Base-by-base conservation (phyloP, 1,140 invertebrate species). In the Ostrea denselamellosa region DNA sequence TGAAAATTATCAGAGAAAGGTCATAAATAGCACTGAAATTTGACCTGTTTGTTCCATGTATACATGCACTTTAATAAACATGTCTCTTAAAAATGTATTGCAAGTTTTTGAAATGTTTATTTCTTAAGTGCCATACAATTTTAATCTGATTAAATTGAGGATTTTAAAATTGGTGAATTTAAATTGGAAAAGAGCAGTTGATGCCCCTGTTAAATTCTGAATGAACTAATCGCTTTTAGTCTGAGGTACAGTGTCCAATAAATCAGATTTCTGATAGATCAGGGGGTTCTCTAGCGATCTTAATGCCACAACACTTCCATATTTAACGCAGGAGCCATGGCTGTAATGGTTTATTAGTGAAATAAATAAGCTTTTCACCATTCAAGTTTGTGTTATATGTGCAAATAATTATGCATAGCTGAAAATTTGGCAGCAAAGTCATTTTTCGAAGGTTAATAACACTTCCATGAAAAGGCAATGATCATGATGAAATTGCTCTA, bases 171-270 rank as follows among this genome's bases (percentile, higher is more conserved):
- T 9, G 65, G 25, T 25, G 25, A 77, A 44, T 77, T 77, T 22
- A 25, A 77, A 77, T 77, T 77, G 28, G 68, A 77, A 77, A 34
- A 34, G 68, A 77, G 25, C 22, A 77, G 68, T 9, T 77, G 68
- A 77, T 77, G 68, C 28, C 68, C 68, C 68, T 77, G 25, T 77
- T 77, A 77, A 77, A 77, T 77, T 28, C 25, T 71, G 7, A 25
- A 77, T 25, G 12, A 77, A 77, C 22, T 77, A 77, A 77, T 77
- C 68, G 22, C 25, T 25, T 77, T 77, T 77, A 25, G 12, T 77
- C 8, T 10, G 9, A 17, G 14, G 68, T 8, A 77, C 22, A 77
- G 25, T 44, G 68, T 77, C 68, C 68, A 77, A 77, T 77, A 77
- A 77, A 77, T 77, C 68, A 77, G 25, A 14, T 77, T 34, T 17